These are phyloP conservation scores for Aproaerema taeniolella DNA, from an alignment of 2,888 invertebrate genomes.

Conservation along the genomic window DNA sequence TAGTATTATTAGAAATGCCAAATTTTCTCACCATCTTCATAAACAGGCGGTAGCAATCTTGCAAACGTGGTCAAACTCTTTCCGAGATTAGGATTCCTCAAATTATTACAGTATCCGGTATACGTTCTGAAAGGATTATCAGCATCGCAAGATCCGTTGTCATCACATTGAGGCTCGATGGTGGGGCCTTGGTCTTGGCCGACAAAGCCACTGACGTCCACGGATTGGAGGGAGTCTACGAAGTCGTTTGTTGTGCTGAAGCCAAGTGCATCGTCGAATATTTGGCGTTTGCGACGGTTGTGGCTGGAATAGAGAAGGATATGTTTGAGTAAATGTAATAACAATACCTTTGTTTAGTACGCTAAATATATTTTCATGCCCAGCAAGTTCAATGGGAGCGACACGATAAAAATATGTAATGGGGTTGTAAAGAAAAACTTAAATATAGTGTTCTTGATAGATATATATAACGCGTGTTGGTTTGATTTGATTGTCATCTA, in stretches of 20 bases:
- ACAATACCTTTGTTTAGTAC: too few species aligned
- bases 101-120: conserved; percentile 92
- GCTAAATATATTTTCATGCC: too few species aligned
- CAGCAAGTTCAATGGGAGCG: too few species aligned
- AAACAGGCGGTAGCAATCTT: conserved; percentile 88
- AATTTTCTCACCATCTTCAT: conserved; percentile 92
- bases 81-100: conserved; percentile 88
- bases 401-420: too few species aligned
- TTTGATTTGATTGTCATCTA: too few species aligned
- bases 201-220: conserved; percentile 85
- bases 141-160: conserved; percentile 83
- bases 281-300: conserved; percentile 80
- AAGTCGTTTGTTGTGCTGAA: conserved; percentile 79
- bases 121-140: conserved; percentile 83
- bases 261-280: conserved; percentile 78
- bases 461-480: too few species aligned
- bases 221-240: conserved; percentile 86
- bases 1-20: too few species aligned
- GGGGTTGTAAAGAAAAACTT: too few species aligned
- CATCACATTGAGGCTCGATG: conserved; percentile 84
- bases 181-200: conserved; percentile 79
- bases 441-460: too few species aligned
- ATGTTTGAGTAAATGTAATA: too few species aligned
- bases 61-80: conserved; percentile 91
- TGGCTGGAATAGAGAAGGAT: conserved; percentile 41